These are phyloP conservation scores for Hyperoplus immaculatus DNA, from an alignment of 2,797 vertebrate species.

Conservation along the genomic window DNA sequence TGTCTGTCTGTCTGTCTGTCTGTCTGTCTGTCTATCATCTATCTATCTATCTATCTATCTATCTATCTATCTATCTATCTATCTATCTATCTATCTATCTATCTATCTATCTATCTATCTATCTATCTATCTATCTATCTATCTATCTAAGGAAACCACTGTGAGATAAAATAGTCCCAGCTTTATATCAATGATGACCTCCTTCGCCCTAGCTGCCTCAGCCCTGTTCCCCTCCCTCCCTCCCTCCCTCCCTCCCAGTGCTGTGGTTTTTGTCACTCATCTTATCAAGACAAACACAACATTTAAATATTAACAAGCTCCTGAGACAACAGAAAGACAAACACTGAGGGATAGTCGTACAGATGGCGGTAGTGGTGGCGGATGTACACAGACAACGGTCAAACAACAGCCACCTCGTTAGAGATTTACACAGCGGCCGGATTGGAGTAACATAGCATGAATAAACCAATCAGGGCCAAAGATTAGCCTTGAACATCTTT, in stretches of 20 bases:
- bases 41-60: too few relatives aligned
- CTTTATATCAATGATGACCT: slow-evolving; percentile 16
- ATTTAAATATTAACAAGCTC: slow-evolving; percentile 79
- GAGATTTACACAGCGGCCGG: slow-evolving; percentile 13
- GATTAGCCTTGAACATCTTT: slow-evolving; percentile 4
- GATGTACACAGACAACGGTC: slow-evolving; percentile 18
- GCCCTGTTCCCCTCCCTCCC: slow-evolving; percentile 4
- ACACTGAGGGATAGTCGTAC: slow-evolving; percentile 56
- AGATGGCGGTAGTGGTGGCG: slow-evolving; percentile 16
- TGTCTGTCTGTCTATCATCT: too few relatives aligned
- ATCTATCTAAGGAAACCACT: background rate
- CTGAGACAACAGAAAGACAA: slow-evolving; percentile 61
- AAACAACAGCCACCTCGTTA: slow-evolving; percentile 19
- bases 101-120: too few relatives aligned
- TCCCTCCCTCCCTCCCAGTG: slow-evolving; percentile 27
- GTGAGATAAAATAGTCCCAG: slow-evolving; percentile 8
- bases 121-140: too few relatives aligned
- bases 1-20: too few relatives aligned
- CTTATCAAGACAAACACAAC: slow-evolving; percentile 67
- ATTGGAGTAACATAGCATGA: background rate
- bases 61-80: too few relatives aligned
- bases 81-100: too few relatives aligned
- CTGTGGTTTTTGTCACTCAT: slow-evolving; percentile 47
- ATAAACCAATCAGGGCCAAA: background rate
- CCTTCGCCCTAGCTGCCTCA: background rate